Conservation (phyloP, 2,797 vertebrate genomes). For the Molossus alvarezi region DNA sequence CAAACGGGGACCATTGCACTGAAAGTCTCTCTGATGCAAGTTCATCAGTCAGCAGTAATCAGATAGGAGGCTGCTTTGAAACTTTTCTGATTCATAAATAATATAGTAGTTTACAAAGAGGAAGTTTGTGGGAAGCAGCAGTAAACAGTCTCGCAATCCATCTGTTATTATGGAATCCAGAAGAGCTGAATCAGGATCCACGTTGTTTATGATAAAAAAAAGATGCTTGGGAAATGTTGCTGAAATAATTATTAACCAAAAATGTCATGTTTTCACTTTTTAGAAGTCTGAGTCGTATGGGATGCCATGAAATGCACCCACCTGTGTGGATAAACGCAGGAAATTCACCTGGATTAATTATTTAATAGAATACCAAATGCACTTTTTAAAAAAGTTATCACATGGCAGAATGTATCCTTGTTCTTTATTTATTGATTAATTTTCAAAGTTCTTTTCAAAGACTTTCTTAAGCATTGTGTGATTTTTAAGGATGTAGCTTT, state of each 20-base stretch:
- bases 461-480: background rate
- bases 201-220: constrained; percentile 82
- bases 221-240: constrained; percentile 85
- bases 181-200: constrained; percentile 90
- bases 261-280: constrained; percentile 76
- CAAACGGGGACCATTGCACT: constrained; percentile 71
- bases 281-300: constrained; percentile 55
- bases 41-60: constrained; percentile 89
- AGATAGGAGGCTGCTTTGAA: constrained; percentile 89
- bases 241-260: constrained; percentile 85
- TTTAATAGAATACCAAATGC: background rate
- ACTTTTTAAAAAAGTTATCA: background rate
- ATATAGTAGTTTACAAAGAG: constrained; percentile 92
- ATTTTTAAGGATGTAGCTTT: constrained; percentile 33
- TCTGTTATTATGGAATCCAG: constrained; percentile 90
- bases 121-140: constrained; percentile 91
- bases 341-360: constrained; percentile 65
- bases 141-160: constrained; percentile 92
- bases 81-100: constrained; percentile 92
- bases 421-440: constrained; percentile 51
- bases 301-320: constrained; percentile 5
- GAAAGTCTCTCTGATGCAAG: constrained; percentile 86
- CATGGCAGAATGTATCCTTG: background rate
- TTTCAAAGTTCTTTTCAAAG: constrained; percentile 59
- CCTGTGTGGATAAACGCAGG: constrained; percentile 53